Base-by-base conservation (phyloP, 2,888 invertebrate genomes). In the Panopea generosa region DNA sequence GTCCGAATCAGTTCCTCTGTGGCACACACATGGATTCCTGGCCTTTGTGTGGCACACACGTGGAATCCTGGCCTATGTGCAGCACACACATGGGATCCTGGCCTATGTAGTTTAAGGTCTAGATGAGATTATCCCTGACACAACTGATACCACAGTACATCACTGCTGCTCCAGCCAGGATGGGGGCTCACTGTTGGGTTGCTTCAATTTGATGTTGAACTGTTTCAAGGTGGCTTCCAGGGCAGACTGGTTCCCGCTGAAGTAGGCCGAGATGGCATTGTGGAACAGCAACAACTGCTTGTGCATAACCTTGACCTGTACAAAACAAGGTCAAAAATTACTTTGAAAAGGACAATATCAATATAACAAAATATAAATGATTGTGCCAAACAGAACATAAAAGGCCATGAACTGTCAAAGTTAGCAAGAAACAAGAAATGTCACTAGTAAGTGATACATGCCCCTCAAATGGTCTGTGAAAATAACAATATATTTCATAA, bases 221-320 rank as follows among this genome's bases (percentile, higher is more conserved):
- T 98, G 98, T 89, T 97, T 96, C 85, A 99, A 94, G 22, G 98
- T 98, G 27, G 97, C 96, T 92, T 99, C 98, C 67, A 99, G 94
- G 76, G 97, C 97, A 77, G 96, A 95, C 92, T 97, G 97, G 94
- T 99, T 99, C 65, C 99, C 98, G 89, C 98, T 97, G 94, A 98
- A 99, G 94, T 98, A 99, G 7, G 98, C 98, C 38, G 98, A 96
- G 71, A 98, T 96, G 1, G 99, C 99, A 93, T 98, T 98, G 94
- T 99, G 98, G 93, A 99, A 97, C 86, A 99, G 94, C 67, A 98
- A 94, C 82, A 99, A 94, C 93, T 99, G 99, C 93, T 99, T 99
- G 94, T 98, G 98, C 98, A 99, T 98, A 86, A 99, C 98, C 94
- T 99, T 98, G 89, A 98, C 96, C 97, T 99, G 93, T n/a, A 86